Evolutionary conservation across 2,113 vertebrate genomes (phyloP), one percentile per base, ranked within the genome.

Genomic region (Chauna torquata): DNA sequence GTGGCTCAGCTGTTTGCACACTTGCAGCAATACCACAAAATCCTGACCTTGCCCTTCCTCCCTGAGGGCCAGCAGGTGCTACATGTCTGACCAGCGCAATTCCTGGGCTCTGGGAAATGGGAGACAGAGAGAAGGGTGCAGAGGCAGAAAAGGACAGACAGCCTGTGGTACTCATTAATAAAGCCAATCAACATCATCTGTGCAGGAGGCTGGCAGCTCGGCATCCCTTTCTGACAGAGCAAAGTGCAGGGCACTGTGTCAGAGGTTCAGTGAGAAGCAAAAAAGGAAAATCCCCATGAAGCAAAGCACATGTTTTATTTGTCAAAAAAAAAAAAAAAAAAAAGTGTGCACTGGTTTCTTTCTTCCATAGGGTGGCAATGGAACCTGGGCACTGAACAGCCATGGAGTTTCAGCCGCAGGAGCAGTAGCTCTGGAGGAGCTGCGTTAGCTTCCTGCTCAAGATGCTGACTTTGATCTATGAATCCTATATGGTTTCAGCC

Each of bases 351-450:
- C 96, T 94, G 83, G 94, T 97, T 96, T 97, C 94, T 93, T 97
- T 97, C 92, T 82, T 96, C 95, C 90, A 95, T 95, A 88, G 85
- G 91, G 93, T 95, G 90, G 94, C 92, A 94, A 95, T 94, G 96
- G 89, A 97, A 96, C 96, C 86, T 97, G 92, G 90, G 93, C 75
- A 90, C 86, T 93, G 45, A 95, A 52, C 82, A 57, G 92, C 93
- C 44, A 19, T 0, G 50, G 2, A 0, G 42, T 16, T 86, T 94
- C 69, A 70, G 94, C 95, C 12, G 95, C 90, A n/a, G 78, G 64
- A 97, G 79, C 8, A 3, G 13, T 9, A 36, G 92, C 49, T 74
- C 88, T 38, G 71, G 49, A 86, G 71, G 40, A 81, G 34, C 88
- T 23, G 92, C 74, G 32, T 12, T 55, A 68, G 74, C 57, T 94